A percentile compares a stretch with the other conserved stretches of the same genome.
Conservation (phyloP, 2,888 invertebrate genomes). For the Agapostemon virescens region DNA sequence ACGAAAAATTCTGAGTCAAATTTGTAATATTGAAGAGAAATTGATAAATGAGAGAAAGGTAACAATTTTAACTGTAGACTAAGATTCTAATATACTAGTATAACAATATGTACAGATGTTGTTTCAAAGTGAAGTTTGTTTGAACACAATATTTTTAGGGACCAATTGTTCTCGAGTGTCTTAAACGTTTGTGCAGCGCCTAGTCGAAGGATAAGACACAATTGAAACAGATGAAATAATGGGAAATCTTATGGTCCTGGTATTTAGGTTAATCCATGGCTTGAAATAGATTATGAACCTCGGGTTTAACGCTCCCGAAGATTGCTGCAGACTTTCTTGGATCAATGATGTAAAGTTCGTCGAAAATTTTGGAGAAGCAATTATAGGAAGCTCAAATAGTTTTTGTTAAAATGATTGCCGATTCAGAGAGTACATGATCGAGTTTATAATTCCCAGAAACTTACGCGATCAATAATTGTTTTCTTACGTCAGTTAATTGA, state of each 20-base stretch:
- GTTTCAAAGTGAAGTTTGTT: not conserved
- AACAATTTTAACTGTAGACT: no score
- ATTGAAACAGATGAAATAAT: slow-evolving; percentile 44
- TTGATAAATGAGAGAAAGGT: no score
- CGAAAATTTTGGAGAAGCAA: slow-evolving; percentile 7
- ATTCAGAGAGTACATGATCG: no score
- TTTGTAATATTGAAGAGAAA: no score
- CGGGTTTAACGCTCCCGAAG: slow-evolving; percentile 11
- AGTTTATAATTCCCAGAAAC: not conserved
- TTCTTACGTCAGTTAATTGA: no score
- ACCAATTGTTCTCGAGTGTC: not conserved
- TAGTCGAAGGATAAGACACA: slow-evolving; percentile 28
- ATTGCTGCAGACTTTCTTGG: slow-evolving; percentile 8
- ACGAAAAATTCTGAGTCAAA: no score
- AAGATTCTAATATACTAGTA: no score
- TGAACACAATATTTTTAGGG: not conserved
- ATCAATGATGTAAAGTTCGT: not conserved
- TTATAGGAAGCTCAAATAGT: not conserved
- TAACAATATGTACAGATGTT: no score
- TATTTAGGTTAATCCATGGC: slow-evolving; percentile 51
- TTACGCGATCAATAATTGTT: not conserved
- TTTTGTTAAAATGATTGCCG: not conserved
- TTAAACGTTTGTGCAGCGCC: not conserved
- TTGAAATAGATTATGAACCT: slow-evolving; percentile 40
- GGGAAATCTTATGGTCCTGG: slow-evolving; percentile 1